These are phyloP conservation scores for Hipposideros armiger DNA, from an alignment of 2,113 vertebrate species.

Conservation along the genomic window DNA sequence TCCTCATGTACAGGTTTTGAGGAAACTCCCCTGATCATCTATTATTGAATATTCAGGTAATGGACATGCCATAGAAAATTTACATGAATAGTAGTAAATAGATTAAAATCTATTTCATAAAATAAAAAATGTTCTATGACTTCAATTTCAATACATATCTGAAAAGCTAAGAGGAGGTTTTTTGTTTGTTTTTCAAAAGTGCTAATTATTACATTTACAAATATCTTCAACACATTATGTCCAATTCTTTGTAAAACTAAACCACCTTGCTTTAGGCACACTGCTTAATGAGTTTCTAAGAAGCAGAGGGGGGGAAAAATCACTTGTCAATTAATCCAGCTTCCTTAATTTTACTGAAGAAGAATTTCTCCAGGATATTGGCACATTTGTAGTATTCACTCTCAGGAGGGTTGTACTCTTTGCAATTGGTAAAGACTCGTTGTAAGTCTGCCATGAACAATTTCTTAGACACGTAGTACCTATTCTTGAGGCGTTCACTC, in stretches of 20 bases:
- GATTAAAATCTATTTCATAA: constrained; percentile 89
- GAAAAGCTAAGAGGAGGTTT: constrained; percentile 87
- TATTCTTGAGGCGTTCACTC: constrained; percentile 98
- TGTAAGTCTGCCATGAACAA: constrained; percentile 99
- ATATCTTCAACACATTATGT: constrained; percentile 80
- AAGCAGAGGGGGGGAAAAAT: constrained; percentile 74
- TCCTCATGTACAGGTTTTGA: constrained; percentile 77
- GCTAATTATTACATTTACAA: constrained; percentile 88
- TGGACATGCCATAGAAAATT: constrained; percentile 86
- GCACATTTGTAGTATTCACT: constrained; percentile 99
- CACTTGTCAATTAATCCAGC: constrained; percentile 97
- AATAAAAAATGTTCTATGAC: constrained; percentile 87
- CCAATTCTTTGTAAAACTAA: constrained; percentile 79
- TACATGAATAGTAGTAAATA: constrained; percentile 87
- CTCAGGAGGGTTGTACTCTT: constrained; percentile 98
- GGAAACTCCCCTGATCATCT: constrained; percentile 84
- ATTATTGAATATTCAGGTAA: constrained; percentile 79
- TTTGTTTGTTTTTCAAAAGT: constrained; percentile 87
- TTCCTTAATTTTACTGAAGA: constrained; percentile 99
- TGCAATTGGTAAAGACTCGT: constrained; percentile 99
- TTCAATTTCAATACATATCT: constrained; percentile 89
- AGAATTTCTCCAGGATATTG: constrained; percentile 99
- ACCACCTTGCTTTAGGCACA: constrained; percentile 82
- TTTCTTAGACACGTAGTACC: constrained; percentile 98
- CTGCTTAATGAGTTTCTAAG: constrained; percentile 80